A percentile compares a stretch with the other conserved stretches of the same genome.
Conservation (phyloP, 2,113 vertebrate species). For the Egretta garzetta region DNA sequence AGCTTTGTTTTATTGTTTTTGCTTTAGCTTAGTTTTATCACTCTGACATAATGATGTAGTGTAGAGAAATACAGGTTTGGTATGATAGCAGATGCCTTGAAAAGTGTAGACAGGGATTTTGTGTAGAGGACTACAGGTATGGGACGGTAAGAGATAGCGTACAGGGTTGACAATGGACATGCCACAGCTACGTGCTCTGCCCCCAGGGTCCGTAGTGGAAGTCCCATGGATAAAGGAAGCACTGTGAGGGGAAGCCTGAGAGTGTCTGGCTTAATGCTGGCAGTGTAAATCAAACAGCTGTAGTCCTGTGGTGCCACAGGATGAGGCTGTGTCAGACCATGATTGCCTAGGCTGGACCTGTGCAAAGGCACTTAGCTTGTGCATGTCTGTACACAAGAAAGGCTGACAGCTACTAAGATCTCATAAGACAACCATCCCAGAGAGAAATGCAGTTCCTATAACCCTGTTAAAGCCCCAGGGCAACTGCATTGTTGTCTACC, state of each 20-base stretch:
- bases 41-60: not conserved
- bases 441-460: not conserved
- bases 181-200: not conserved
- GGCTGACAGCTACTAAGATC: not conserved
- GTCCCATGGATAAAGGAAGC: not conserved
- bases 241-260: not conserved
- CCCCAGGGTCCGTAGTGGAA: not conserved
- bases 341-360: not conserved
- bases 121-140: not conserved
- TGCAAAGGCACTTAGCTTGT: not conserved
- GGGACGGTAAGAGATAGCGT: not conserved
- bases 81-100: not conserved
- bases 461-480: not conserved
- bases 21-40: not conserved
- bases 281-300: not conserved
- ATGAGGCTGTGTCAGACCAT: not conserved
- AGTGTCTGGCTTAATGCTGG: not conserved
- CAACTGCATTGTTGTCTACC: not conserved
- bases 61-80: not conserved
- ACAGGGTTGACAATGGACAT: not conserved
- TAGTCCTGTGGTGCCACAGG: not conserved
- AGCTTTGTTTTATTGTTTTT: not conserved
- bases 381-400: rapidly evolving
- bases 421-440: not conserved
- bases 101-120: not conserved